Conservation (phyloP, 1,140 invertebrate species). For the Zaprionus tsacasi region DNA sequence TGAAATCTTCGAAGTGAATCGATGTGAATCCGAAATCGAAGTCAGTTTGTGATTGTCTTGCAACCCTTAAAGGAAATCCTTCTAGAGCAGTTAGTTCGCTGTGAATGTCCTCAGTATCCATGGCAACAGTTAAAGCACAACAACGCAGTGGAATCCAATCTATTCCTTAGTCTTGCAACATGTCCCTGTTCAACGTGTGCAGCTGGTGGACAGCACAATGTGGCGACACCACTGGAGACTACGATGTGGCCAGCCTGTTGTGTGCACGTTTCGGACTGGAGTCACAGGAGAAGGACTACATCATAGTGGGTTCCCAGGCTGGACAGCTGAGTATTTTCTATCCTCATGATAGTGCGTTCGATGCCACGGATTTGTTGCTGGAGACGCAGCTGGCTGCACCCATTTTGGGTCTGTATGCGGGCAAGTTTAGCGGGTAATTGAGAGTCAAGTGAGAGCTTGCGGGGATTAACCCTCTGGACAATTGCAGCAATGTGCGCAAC, state of each 20-base stretch:
- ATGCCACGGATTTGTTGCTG: conserved; percentile 88
- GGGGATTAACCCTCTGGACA: background rate
- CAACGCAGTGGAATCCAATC: background rate
- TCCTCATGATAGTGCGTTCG: conserved; percentile 85
- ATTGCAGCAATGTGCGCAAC: conserved; percentile 64
- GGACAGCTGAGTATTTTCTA: conserved; percentile 89
- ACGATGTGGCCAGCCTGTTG: conserved; percentile 77
- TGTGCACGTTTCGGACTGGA: conserved; percentile 86
- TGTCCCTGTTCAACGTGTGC: conserved; percentile 92
- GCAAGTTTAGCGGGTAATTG: conserved; percentile 89
- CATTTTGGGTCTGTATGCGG: conserved; percentile 89
- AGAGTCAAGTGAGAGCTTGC: too few relatives aligned
- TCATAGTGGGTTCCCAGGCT: conserved; percentile 89
- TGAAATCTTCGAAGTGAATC: background rate
- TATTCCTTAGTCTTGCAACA: conserved; percentile 69
- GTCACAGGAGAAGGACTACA: conserved; percentile 85
- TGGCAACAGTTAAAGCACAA: conserved; percentile 37
- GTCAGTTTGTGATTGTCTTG: background rate
- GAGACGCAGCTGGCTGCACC: conserved; percentile 88
- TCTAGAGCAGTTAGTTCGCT: background rate
- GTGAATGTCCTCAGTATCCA: background rate
- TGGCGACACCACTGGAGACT: conserved; percentile 86
- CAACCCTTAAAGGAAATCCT: background rate
- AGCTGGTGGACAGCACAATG: conserved; percentile 90
- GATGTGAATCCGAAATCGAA: too few relatives aligned